A percentile compares a stretch with the other conserved stretches of the same genome.
Evolutionary conservation across 2,888 invertebrate species (phyloP).

Genomic region (Drosophila seclusa): DNA sequence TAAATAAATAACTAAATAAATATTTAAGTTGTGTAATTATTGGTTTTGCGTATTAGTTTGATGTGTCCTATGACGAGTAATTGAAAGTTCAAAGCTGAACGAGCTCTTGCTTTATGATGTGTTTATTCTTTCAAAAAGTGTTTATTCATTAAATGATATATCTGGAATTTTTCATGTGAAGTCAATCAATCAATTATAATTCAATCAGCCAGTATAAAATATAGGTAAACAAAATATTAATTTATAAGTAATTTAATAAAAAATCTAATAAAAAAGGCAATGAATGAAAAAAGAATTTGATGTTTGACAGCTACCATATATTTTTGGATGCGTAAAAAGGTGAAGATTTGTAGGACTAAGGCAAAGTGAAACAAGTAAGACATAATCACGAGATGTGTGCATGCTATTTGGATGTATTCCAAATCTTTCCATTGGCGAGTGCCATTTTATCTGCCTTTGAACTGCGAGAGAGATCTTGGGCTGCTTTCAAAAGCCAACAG

Average conservation of each 20-base stretch:
- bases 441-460: conserved; percentile 32
- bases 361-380: background rate
- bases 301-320: background rate
- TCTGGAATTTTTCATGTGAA: conserved; percentile 22
- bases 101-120: no score
- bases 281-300: background rate
- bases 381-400: background rate
- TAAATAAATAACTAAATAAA: conserved; percentile 22
- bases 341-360: background rate
- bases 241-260: conserved; percentile 4
- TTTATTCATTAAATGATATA: conserved; percentile 18
- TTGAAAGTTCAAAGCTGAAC: conserved; percentile 2
- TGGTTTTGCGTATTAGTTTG: conserved; percentile 15
- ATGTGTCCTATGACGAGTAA: conserved; percentile 1
- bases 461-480: conserved; percentile 1
- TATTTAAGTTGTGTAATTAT: conserved; percentile 5
- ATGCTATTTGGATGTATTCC: conserved; percentile 1
- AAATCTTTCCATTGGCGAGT: conserved; percentile 23
- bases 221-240: conserved; percentile 19
- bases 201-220: conserved; percentile 28
- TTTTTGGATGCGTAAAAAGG: background rate
- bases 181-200: conserved; percentile 43
- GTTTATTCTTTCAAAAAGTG: background rate
- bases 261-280: background rate
- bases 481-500: conserved; percentile 12